Evolutionary conservation across 2,797 vertebrate species (phyloP).

Genomic region (Pseudomugil gertrudae): DNA sequence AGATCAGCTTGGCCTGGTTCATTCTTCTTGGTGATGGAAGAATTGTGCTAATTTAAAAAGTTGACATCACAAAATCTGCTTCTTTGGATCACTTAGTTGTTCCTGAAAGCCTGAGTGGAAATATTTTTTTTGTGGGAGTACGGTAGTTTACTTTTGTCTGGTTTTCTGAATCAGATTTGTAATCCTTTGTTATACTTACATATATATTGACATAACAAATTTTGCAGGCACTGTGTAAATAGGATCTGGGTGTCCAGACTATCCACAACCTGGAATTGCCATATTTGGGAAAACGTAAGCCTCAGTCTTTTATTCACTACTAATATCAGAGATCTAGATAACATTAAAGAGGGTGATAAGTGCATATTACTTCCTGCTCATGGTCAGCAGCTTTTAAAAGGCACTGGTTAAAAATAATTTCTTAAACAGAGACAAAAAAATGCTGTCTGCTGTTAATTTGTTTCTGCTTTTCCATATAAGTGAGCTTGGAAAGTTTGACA

Average conservation of each 20-base stretch:
- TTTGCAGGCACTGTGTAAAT: slow-evolving; percentile 34
- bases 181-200: not conserved
- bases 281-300: not conserved
- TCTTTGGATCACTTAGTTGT: slow-evolving; percentile 18
- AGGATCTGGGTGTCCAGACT: slow-evolving; percentile 9
- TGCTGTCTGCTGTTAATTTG: slow-evolving; percentile 19
- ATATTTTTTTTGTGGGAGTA: too few species aligned
- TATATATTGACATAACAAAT: not conserved
- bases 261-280: slow-evolving; percentile 17
- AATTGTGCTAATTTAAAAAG: slow-evolving; percentile 18
- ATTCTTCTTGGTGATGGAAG: not conserved
- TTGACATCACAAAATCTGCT: slow-evolving; percentile 5
- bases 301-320: not conserved
- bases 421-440: slow-evolving; percentile 21
- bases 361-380: not conserved
- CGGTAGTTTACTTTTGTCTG: too few species aligned
- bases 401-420: slow-evolving; percentile 24
- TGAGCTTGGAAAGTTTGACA: slow-evolving; percentile 38
- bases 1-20: not conserved
- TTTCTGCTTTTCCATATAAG: slow-evolving; percentile 30
- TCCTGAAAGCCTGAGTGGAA: slow-evolving; percentile 31
- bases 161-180: slow-evolving; percentile 8
- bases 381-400: slow-evolving; percentile 24
- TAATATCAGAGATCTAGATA: not conserved
- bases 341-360: slow-evolving; percentile 3